Evolutionary conservation across 2,888 invertebrate species (phyloP).

Genomic region (Drosophila neutralis): DNA sequence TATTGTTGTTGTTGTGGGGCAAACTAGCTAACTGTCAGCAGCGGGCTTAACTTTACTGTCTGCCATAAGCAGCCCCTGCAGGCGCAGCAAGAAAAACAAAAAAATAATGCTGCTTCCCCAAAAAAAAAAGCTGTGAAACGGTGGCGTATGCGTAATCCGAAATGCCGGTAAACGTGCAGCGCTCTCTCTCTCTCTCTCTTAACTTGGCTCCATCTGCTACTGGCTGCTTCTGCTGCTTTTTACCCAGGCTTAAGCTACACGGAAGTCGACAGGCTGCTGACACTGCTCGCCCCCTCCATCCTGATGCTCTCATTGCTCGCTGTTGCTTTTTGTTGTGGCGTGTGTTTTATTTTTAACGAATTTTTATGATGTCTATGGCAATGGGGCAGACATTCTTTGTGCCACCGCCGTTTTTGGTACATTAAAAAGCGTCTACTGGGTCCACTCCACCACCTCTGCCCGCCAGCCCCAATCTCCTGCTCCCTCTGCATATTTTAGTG

Average conservation of each 20-base stretch:
- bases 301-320: not conserved
- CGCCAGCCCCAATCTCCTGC: not conserved
- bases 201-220: slow-evolving; percentile 21
- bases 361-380: slow-evolving; percentile 80
- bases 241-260: slow-evolving; percentile 62
- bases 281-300: not conserved
- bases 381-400: slow-evolving; percentile 77
- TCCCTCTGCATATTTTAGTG: slow-evolving; percentile 70
- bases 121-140: slow-evolving; percentile 49
- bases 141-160: slow-evolving; percentile 80
- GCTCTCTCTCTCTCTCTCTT: not conserved
- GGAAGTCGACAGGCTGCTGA: slow-evolving; percentile 64
- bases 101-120: slow-evolving; percentile 56
- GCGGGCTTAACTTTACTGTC: slow-evolving; percentile 75
- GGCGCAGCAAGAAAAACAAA: slow-evolving; percentile 4
- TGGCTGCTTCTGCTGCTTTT: not conserved
- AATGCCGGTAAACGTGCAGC: slow-evolving; percentile 70
- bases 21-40: slow-evolving; percentile 80
- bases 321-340: slow-evolving; percentile 59
- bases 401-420: slow-evolving; percentile 68
- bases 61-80: slow-evolving; percentile 32
- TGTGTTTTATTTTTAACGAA: slow-evolving; percentile 74
- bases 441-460: slow-evolving; percentile 28
- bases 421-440: slow-evolving; percentile 78
- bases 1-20: slow-evolving; percentile 28